Evolutionary conservation across 53 echinoderm and acorn worm species (phyloP).

Genomic region (Hippasteria phrygiana): DNA sequence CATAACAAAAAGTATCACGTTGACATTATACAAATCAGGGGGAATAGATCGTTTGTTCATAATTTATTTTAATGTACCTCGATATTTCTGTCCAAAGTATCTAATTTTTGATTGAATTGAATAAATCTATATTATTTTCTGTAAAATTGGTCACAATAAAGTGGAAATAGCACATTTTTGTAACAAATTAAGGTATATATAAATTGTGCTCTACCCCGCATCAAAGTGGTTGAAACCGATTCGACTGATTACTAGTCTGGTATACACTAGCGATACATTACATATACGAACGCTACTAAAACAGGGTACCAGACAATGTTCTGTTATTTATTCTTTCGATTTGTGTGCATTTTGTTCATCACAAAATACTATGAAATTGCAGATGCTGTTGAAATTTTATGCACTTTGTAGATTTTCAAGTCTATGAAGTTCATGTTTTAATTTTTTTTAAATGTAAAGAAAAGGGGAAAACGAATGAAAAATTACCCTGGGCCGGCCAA

Average conservation of each 20-base stretch:
- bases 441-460: neutral
- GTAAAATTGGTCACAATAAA: too few relatives aligned
- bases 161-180: neutral
- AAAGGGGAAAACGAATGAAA: neutral
- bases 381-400: neutral
- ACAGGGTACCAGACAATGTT: slow-evolving; percentile 2
- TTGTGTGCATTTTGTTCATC: neutral
- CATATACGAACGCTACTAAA: neutral
- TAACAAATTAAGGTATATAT: neutral
- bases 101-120: too few relatives aligned
- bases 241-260: slow-evolving; percentile 53
- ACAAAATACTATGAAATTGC: neutral
- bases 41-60: too few relatives aligned
- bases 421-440: neutral
- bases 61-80: too few relatives aligned
- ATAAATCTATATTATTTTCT: too few relatives aligned
- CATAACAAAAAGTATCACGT: slow-evolving; percentile 37
- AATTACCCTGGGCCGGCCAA: neutral
- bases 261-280: neutral
- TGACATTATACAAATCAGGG: neutral
- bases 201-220: neutral
- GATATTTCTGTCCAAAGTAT: too few relatives aligned
- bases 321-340: slow-evolving; percentile 62
- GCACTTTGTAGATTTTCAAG: neutral
- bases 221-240: slow-evolving; percentile 15